Percentiles rank a stretch among this genome's conserved stretches.
Evolutionary conservation across 2,888 invertebrate genomes (phyloP).

Genomic region (Autographa pulchrina): DNA sequence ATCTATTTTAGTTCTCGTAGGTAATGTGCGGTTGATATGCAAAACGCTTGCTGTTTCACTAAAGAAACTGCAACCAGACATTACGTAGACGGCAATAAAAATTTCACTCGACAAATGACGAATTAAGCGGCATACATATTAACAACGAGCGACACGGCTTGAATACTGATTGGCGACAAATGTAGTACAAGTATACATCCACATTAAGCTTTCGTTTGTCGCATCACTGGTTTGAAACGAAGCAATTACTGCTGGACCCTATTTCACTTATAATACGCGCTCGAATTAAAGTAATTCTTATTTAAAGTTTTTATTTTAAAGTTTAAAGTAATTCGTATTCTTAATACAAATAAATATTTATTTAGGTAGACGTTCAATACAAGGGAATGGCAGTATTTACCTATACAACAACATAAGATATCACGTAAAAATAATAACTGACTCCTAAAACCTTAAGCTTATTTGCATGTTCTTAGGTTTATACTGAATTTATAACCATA

Average conservation of each 20-base stretch:
- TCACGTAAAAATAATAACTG: constrained; percentile 17
- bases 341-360: constrained; percentile 17
- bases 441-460: constrained; percentile 24
- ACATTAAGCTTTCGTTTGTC: constrained; percentile 27
- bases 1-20: background rate
- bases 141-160: constrained; percentile 39
- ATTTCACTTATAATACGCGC: constrained; percentile 6
- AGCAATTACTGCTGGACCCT: constrained; percentile 16
- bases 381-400: constrained; percentile 27
- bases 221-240: constrained; percentile 11
- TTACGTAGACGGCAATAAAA: constrained; percentile 64
- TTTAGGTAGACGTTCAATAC: constrained; percentile 31
- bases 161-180: constrained; percentile 57
- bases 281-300: background rate
- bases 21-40: constrained; percentile 16
- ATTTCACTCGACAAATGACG: constrained; percentile 68
- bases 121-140: constrained; percentile 52
- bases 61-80: constrained; percentile 29
- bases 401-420: constrained; percentile 26
- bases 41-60: constrained; percentile 19
- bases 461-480: constrained; percentile 14
- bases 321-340: too few relatives aligned
- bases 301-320: too few relatives aligned
- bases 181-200: constrained; percentile 10
- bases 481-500: constrained; percentile 29